Evolutionary conservation across 1,140 invertebrate species (phyloP).

Genomic region (Drosophila auraria): DNA sequence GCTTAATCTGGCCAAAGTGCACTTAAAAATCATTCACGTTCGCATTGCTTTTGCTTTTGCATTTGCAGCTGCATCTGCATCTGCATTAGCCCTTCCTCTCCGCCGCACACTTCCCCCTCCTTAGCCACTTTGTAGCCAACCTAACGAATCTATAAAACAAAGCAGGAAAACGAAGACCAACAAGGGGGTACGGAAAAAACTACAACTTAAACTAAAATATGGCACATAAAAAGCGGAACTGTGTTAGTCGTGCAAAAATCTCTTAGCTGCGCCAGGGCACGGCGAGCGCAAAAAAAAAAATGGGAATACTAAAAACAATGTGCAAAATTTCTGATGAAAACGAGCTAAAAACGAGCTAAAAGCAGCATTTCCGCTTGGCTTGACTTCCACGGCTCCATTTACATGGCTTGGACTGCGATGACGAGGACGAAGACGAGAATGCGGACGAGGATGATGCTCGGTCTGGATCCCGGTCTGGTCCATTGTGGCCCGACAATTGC

Average conservation of each 20-base stretch:
- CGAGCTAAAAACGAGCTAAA: constrained; percentile 80
- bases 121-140: constrained; percentile 60
- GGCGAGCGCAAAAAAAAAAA: constrained; percentile 31
- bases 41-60: constrained; percentile 46
- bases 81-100: constrained; percentile 42
- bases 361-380: constrained; percentile 81
- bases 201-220: constrained; percentile 54
- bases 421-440: constrained; percentile 5
- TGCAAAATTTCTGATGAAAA: constrained; percentile 54
- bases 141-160: constrained; percentile 74
- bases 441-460: constrained; percentile 40
- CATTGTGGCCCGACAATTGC: constrained; percentile 63
- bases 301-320: constrained; percentile 48
- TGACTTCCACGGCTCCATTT: constrained; percentile 65
- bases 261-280: constrained; percentile 34
- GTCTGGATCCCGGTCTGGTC: constrained; percentile 33
- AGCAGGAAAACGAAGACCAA: constrained; percentile 32
- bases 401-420: constrained; percentile 21
- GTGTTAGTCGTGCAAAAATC: constrained; percentile 73
- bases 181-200: constrained; percentile 31
- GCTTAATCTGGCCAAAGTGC: constrained; percentile 77
- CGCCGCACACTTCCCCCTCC: constrained; percentile 7
- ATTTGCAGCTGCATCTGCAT: constrained; percentile 39
- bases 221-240: constrained; percentile 66
- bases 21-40: constrained; percentile 72